Conservation (phyloP, 2,113 vertebrate species). For the Petrocephalus microphthalmus region DNA sequence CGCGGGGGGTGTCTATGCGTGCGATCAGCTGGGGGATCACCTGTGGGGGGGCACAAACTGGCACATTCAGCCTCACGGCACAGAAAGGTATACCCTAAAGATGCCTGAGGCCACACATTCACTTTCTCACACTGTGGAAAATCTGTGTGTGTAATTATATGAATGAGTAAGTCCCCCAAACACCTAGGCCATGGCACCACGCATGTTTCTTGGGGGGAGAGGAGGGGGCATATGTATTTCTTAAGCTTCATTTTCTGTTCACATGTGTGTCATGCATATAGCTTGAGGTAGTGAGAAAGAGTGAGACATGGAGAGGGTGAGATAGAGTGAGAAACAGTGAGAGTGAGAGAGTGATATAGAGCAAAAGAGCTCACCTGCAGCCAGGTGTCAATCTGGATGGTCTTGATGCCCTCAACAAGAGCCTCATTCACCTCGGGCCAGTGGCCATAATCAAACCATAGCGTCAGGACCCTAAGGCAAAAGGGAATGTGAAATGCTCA, state of each 20-base stretch:
- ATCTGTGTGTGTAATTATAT: neutral
- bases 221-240: neutral
- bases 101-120: neutral
- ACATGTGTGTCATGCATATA: neutral
- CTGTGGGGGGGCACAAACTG: conserved; percentile 45
- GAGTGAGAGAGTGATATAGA: neutral
- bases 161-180: neutral
- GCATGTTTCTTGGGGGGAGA: too few relatives aligned
- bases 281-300: neutral
- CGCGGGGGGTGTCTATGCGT: conserved; percentile 89
- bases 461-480: conserved; percentile 79
- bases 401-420: conserved; percentile 95
- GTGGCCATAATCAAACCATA: conserved; percentile 98
- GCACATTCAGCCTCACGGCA: neutral
- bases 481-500: neutral
- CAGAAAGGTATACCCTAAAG: neutral
- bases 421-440: conserved; percentile 97
- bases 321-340: neutral
- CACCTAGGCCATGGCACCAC: neutral
- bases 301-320: neutral
- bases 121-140: neutral
- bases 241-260: neutral
- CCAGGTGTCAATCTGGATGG: conserved; percentile 98
- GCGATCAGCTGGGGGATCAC: conserved; percentile 97
- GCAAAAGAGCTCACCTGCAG: conserved; percentile 69